Conservation (phyloP, 1,140 invertebrate genomes). For the Ceratosolen solmsi region DNA sequence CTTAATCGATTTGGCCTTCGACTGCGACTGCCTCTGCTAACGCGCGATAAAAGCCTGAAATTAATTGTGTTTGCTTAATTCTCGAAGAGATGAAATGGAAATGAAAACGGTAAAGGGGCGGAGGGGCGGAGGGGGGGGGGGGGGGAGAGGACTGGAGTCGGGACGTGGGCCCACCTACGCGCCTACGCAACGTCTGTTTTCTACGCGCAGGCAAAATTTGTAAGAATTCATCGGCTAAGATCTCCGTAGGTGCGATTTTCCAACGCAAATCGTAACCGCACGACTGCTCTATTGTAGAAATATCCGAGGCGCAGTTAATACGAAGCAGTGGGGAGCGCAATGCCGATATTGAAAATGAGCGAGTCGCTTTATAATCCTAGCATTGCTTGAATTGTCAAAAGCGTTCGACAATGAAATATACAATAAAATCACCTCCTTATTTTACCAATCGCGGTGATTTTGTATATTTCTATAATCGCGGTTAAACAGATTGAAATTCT, state of each 20-base stretch:
- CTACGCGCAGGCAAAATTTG: too few relatives aligned
- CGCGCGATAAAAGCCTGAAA: slow-evolving; percentile 14
- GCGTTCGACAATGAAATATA: too few relatives aligned
- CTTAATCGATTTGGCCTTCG: slow-evolving; percentile 24
- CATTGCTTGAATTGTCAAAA: too few relatives aligned
- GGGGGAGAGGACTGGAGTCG: background rate
- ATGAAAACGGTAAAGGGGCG: background rate
- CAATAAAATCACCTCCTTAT: too few relatives aligned
- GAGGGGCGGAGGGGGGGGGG: background rate
- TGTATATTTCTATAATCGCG: too few relatives aligned
- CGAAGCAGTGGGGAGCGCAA: background rate
- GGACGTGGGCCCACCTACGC: background rate
- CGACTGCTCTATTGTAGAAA: too few relatives aligned
- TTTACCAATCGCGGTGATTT: too few relatives aligned
- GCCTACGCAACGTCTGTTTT: background rate
- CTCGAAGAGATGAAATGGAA: slow-evolving; percentile 7
- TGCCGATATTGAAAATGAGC: background rate
- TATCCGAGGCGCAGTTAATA: background rate
- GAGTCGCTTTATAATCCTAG: too few relatives aligned
- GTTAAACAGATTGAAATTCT: too few relatives aligned
- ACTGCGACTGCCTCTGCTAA: background rate
- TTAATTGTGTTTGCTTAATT: slow-evolving; percentile 21
- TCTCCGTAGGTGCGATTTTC: too few relatives aligned
- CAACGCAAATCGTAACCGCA: too few relatives aligned
- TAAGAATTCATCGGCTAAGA: too few relatives aligned